A percentile compares a stretch with the other conserved stretches of the same genome.
phyloP scores from a whole-genome alignment of 2,113 vertebrate species.

The Anolis carolinensis region DNA sequence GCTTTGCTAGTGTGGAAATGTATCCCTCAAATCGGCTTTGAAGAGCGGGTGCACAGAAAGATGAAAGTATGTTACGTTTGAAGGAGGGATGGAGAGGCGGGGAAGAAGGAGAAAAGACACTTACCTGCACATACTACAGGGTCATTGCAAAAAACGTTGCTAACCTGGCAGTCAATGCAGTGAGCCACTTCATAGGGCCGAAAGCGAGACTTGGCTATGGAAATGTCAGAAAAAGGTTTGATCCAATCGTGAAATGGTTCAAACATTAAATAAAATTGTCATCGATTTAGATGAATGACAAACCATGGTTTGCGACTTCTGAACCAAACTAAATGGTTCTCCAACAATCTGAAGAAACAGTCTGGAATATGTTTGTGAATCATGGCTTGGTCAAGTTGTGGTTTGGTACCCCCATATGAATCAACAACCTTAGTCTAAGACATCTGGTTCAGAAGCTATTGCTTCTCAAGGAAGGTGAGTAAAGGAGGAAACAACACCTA shows the following conservation, averaged over 20 bases:
- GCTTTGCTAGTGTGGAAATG: no score
- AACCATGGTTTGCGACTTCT: neutral
- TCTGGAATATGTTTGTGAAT: neutral
- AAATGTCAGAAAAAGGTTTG: neutral
- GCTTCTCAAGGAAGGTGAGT: neutral
- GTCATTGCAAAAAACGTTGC: conserved; percentile 9
- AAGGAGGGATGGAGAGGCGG: no score
- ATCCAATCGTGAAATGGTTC: neutral
- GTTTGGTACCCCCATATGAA: neutral
- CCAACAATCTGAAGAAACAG: neutral
- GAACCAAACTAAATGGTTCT: neutral
- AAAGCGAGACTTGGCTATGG: neutral
- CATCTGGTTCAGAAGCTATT: neutral
- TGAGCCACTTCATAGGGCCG: conserved; percentile 16
- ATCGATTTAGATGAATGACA: neutral
- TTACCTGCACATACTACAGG: conserved; percentile 20
- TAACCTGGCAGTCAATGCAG: neutral
- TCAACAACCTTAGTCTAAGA: neutral
- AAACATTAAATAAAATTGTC: neutral
- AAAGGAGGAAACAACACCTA: neutral
- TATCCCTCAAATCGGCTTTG: no score
- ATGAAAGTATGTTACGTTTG: no score
- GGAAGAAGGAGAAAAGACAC: neutral
- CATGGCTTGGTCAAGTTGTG: neutral
- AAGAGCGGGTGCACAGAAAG: neutral